Evolutionary conservation across 2,113 vertebrate species (phyloP), one percentile per base, ranked within the genome.

Genomic region (Verasper variegatus): DNA sequence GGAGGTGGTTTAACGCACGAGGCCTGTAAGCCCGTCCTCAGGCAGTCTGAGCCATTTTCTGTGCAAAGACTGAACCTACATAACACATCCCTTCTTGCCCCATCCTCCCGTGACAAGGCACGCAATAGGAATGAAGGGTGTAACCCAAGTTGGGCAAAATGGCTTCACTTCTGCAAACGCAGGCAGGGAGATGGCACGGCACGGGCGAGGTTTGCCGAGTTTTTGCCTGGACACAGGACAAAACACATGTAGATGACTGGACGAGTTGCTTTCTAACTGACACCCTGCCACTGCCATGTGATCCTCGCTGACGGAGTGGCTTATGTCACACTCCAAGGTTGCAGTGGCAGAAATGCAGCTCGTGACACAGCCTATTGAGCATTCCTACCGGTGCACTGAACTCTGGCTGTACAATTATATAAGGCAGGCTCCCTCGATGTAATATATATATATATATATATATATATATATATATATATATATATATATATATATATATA

Each of bases 61-160:
- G 10, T 42, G 12, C 13, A 13, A 11, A 42, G 40, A 11, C 40
- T 51, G 47, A 51, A 51, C 47, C 47, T 87, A 71, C 81, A 80
- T 65, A 81, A 74, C 84, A 85, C 81, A 79, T 81, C 80, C 77
- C 75, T 63, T 82, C 78, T 88, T 81, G 77, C 80, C 81, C 84
- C 86, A 71, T 91, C 81, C 70, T 85, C 83, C 83, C 71, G 13
- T 78, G 79, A 88, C 77, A 75, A 74, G 65, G 78, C 88, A 86
- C 56, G 84, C 88, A 88, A 81, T 23, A 88, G 82, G 89, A 91
- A 88, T 88, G 89, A 86, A 88, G 92, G 92, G 90, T 91, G 92
- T 90, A 83, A 77, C 90, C 90, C 84, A 88, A 75, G 90, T 90
- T 91, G 79, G 89, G 91, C 86, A 91, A 92, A 82, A 90, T 75